These are phyloP conservation scores for Ceratosolen solmsi DNA, from an alignment of 1,140 invertebrate species.

Conservation along the genomic window DNA sequence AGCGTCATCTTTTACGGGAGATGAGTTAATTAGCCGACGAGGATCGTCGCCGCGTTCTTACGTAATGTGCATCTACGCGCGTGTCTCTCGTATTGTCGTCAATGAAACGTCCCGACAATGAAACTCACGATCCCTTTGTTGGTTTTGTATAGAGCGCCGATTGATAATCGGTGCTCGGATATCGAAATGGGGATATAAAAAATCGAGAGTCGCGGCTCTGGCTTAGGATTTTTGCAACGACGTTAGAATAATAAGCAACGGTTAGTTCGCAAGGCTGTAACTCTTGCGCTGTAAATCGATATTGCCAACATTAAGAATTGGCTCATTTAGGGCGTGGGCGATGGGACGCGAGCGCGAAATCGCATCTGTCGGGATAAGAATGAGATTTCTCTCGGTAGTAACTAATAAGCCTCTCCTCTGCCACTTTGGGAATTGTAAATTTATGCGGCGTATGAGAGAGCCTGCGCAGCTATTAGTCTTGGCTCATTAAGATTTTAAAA, in stretches of 20 bases:
- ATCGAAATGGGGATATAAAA: too few relatives aligned
- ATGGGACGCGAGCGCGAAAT: too few relatives aligned
- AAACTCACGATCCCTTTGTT: neutral
- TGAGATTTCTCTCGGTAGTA: neutral
- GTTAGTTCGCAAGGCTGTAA: too few relatives aligned
- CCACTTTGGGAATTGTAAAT: conserved; percentile 14
- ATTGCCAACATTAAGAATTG: too few relatives aligned
- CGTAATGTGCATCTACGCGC: neutral
- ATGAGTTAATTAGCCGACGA: neutral
- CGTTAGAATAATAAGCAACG: too few relatives aligned
- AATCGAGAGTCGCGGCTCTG: too few relatives aligned
- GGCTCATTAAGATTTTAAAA: neutral
- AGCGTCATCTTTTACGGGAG: neutral
- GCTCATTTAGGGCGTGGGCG: too few relatives aligned
- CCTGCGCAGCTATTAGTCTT: neutral
- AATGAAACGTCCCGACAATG: neutral
- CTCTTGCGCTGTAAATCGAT: too few relatives aligned
- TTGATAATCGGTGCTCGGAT: too few relatives aligned
- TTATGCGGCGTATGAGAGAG: neutral
- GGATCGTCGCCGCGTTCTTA: neutral
- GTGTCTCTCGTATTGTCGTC: neutral
- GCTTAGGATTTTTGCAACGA: too few relatives aligned
- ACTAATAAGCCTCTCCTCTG: neutral
- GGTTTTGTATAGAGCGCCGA: too few relatives aligned
- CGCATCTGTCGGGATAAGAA: neutral